Evolutionary conservation across 2,888 invertebrate genomes (phyloP), one percentile per base, ranked within the genome.

Genomic region (Mesoligia furuncula): DNA sequence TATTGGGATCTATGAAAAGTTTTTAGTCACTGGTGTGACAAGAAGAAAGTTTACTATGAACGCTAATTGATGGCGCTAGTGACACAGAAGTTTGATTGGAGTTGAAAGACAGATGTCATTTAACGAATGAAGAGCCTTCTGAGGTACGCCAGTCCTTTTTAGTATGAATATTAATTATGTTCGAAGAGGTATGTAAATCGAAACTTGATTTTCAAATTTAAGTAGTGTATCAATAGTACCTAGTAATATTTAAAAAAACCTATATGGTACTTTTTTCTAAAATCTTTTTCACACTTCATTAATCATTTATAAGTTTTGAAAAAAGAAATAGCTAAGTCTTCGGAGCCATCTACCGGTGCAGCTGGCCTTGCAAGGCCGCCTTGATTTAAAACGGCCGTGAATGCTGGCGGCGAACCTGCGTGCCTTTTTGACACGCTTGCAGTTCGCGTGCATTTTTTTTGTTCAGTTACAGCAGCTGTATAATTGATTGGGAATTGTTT

Each of bases 341-440:
- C 42, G 31, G 68, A 67, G 70, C 36, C 65, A 77, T 83, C 78
- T 85, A 59, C 83, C 65, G 51, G 36, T 54, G 70, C 62, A 77
- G 76, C 62, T 86, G 90, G 91, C 93, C 93, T 93, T 93, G 92
- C 92, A 92, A 94, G 93, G 93, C 88, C 91, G 90, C 84, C 89
- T 85, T 85, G 87, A 79, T 85, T 71, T 76, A 78, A 78, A 79
- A 74, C 86, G 85, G 80, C 84, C 83, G 72, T 85, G 83, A 85
- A 76, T 79, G 83, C 75, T 72, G 80, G 66, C 78, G 67, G 79
- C 73, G 80, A 83, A 85, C 73, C 71, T 77, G 76, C 69, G 77
- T 84, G 78, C 79, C 74, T 79, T 88, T 79, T 77, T 65, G 67
- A 77, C 65, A 71, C 73, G 64, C 59, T 39, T 74, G 68, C 73